Base-by-base conservation (phyloP, 2,888 invertebrate species). In the Baccha elongata region DNA sequence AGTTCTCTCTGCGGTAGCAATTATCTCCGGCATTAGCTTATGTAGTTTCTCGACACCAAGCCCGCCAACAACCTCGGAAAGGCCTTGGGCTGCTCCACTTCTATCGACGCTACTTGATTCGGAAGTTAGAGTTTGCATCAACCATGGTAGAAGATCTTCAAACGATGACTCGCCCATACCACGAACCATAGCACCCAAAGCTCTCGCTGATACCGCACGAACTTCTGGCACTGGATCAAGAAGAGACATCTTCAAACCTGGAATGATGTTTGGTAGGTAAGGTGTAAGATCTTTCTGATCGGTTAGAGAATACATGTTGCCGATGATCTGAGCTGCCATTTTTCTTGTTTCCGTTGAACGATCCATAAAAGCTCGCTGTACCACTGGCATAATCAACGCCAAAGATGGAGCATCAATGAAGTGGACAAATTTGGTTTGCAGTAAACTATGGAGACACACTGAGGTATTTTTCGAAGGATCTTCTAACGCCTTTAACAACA, bases 291-390 rank as follows among this genome's bases (percentile, higher is more conserved):
- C 99, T 92, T 99, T 99, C 91, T 99, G 98, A 91, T 99, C 99
- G 0, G 99, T 99, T 50, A 99, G 92, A 1, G 98, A 98, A 91
- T 99, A 99, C 98, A 99, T 99, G 91, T 99, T 99, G 73, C 99
- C 99, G 87, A 99, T 99, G 89, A 99, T 99, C 92, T 99, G 99
- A 2, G 99, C 98, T 1, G 99, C 98, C 98, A 99, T 99, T 92
- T 99, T 98, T 87, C 99, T 93, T 0, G 98, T 99, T 92, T 99
- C 99, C 0, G 99, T 99, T 58, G 98, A 97, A 84, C 99, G 93
- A 91, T 99, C 99, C 92, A 98, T 96, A 91, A 99, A 99, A 8
- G 99, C 99, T 85, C 99, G 93, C 91, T 99, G 97, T 26, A 99
- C 98, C 3, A 99, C 99, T 0, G 99, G 99, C 99, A 99, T 99